phyloP scores from a whole-genome alignment of 2,888 invertebrate genomes.

The Drosophila suboccidentalis region DNA sequence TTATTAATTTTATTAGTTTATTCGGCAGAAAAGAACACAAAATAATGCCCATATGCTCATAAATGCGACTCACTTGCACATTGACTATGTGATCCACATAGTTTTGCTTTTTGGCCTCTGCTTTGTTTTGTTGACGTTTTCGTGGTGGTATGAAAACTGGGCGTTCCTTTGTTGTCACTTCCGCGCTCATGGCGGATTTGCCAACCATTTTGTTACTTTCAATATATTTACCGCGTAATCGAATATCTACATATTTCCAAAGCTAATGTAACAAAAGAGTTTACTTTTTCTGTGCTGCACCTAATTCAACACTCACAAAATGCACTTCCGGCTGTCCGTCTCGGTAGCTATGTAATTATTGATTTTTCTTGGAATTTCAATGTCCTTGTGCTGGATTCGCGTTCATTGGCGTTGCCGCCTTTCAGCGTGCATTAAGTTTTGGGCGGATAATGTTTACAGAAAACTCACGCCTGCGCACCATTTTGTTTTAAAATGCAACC shows the following conservation, averaged over 20 bases:
- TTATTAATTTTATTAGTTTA: too few species aligned
- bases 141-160: conserved; percentile 88
- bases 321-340: conserved; percentile 71
- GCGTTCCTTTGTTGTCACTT: conserved; percentile 82
- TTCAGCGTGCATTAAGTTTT: conserved; percentile 54
- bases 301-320: conserved; percentile 46
- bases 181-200: conserved; percentile 68
- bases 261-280: background rate
- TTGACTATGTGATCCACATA: conserved; percentile 89
- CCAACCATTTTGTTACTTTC: conserved; percentile 77
- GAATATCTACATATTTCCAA: conserved; percentile 35
- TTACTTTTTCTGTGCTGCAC: conserved; percentile 26
- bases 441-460: conserved; percentile 67
- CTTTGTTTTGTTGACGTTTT: conserved; percentile 87
- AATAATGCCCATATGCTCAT: too few species aligned
- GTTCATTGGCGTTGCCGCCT: conserved; percentile 64
- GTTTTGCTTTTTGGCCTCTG: conserved; percentile 81
- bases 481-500: conserved; percentile 50
- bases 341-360: conserved; percentile 71
- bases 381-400: conserved; percentile 83
- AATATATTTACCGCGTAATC: background rate
- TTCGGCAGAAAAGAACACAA: too few species aligned
- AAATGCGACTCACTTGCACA: conserved; percentile 86
- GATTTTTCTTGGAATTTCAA: conserved; percentile 77
- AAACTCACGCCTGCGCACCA: conserved; percentile 59